A percentile compares a stretch with the other conserved stretches of the same genome.
Conservation (phyloP, 2,888 invertebrate species). For the Epirrhoe alternata region DNA sequence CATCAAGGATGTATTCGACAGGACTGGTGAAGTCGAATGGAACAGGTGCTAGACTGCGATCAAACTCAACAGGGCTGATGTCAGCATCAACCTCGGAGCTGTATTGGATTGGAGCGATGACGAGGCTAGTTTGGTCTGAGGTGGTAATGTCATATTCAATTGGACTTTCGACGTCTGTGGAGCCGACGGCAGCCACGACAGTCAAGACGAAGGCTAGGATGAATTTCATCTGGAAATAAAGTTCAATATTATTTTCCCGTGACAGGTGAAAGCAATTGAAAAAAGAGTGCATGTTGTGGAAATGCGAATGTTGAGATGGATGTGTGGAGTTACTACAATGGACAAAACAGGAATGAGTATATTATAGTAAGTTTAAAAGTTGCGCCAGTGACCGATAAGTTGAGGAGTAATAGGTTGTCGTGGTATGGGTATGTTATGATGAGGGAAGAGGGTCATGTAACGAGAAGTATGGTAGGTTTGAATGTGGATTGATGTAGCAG, state of each 20-base stretch:
- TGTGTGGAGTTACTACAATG: too few relatives aligned
- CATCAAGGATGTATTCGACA: not conserved
- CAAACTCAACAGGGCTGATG: not conserved
- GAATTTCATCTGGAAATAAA: conserved; percentile 2
- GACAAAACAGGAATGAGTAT: too few relatives aligned
- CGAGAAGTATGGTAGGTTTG: too few relatives aligned
- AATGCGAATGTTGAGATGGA: too few relatives aligned
- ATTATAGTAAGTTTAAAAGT: too few relatives aligned
- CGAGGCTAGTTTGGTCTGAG: not conserved
- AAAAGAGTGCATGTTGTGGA: too few relatives aligned
- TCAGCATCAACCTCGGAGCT: not conserved
- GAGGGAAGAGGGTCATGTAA: too few relatives aligned
- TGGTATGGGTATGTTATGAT: too few relatives aligned
- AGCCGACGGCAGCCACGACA: conserved; percentile 2
- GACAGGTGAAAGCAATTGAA: too few relatives aligned
- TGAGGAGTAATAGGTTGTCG: too few relatives aligned
- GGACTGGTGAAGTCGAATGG: not conserved
- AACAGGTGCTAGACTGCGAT: not conserved
- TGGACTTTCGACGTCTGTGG: not conserved
- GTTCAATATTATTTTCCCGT: not conserved
- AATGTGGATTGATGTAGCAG: too few relatives aligned
- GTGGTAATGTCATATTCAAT: not conserved
- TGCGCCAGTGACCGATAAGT: too few relatives aligned
- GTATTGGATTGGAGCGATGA: not conserved
- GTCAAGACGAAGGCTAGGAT: not conserved